phyloP scores from a whole-genome alignment of 2,113 vertebrate species.

The Arizona elegans region DNA sequence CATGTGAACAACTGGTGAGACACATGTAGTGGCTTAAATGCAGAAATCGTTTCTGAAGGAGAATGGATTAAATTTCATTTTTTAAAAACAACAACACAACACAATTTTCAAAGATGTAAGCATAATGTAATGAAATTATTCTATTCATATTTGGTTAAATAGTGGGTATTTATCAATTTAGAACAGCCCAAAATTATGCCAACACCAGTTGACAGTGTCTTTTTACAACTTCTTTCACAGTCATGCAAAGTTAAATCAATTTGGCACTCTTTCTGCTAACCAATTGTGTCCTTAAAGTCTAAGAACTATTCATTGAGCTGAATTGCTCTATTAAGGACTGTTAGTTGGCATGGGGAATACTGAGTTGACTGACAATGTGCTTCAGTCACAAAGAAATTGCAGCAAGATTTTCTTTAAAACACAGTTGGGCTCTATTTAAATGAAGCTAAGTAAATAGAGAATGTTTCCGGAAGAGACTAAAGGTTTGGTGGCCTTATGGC shows the following conservation, averaged over 20 bases:
- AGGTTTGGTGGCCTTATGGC: slow-evolving; percentile 47
- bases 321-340: slow-evolving; percentile 63
- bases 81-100: not conserved
- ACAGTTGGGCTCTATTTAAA: slow-evolving; percentile 37
- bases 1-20: not conserved
- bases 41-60: not conserved
- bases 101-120: not conserved
- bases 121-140: slow-evolving; percentile 34
- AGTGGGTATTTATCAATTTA: slow-evolving; percentile 31
- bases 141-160: slow-evolving; percentile 44
- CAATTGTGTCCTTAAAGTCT: slow-evolving; percentile 60
- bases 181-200: slow-evolving; percentile 44
- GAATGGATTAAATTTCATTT: not conserved
- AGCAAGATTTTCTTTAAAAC: slow-evolving; percentile 56
- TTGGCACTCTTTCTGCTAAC: slow-evolving; percentile 61
- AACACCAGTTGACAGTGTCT: slow-evolving; percentile 38
- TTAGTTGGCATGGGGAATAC: slow-evolving; percentile 54
- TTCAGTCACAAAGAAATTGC: slow-evolving; percentile 59
- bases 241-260: slow-evolving; percentile 62
- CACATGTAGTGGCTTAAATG: not conserved
- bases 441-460: slow-evolving; percentile 44
- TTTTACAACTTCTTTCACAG: slow-evolving; percentile 59
- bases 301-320: slow-evolving; percentile 59
- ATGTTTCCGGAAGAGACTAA: slow-evolving; percentile 49
- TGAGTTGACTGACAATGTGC: slow-evolving; percentile 41